phyloP scores from a whole-genome alignment of 2,888 invertebrate genomes.

The Lithosia quadra region DNA sequence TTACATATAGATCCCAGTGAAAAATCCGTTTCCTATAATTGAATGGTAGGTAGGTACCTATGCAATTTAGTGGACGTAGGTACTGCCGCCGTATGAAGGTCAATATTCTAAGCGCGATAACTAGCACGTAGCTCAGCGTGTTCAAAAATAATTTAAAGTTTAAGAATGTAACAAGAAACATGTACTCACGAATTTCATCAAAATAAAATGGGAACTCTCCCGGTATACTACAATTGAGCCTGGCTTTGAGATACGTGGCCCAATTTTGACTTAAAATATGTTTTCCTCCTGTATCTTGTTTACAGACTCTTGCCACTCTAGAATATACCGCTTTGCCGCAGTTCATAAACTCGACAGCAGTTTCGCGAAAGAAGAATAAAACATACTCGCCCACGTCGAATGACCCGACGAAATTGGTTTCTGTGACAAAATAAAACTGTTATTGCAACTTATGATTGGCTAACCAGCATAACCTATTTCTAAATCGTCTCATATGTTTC shows the following conservation, averaged over 20 bases:
- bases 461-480: no score
- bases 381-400: conserved; percentile 90
- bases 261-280: conserved; percentile 89
- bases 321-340: conserved; percentile 91
- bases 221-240: conserved; percentile 90
- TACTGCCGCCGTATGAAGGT: not conserved
- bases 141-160: conserved; percentile 17
- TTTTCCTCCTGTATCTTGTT: conserved; percentile 89
- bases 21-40: not conserved
- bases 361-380: conserved; percentile 91
- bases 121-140: not conserved
- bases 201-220: conserved; percentile 92
- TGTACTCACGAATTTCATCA: conserved; percentile 90
- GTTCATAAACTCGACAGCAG: conserved; percentile 90
- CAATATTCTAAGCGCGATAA: not conserved
- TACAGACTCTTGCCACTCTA: conserved; percentile 91
- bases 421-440: conserved; percentile 75
- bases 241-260: conserved; percentile 90
- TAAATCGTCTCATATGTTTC: no score
- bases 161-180: conserved; percentile 15
- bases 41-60: not conserved
- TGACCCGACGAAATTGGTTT: conserved; percentile 91
- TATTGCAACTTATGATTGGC: conserved; percentile 4
- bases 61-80: not conserved
- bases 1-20: not conserved